These are phyloP conservation scores for Patagioenas fasciata DNA, from an alignment of 2,113 vertebrate species.

Conservation along the genomic window DNA sequence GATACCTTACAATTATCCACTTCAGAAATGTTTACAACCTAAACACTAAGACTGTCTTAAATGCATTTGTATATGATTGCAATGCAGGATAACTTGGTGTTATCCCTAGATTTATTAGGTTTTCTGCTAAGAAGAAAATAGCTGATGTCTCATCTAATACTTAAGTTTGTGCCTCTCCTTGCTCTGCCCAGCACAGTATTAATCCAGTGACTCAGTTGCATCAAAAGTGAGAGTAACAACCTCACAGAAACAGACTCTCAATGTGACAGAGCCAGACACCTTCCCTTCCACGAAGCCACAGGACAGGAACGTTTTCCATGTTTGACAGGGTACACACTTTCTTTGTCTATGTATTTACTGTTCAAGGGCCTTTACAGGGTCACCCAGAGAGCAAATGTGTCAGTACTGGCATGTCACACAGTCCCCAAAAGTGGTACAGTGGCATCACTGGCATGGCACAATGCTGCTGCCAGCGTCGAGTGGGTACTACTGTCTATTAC, in stretches of 20 bases:
- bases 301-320: background rate
- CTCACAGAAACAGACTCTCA: background rate
- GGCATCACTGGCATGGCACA: background rate
- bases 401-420: accelerated
- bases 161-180: background rate
- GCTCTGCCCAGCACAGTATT: background rate
- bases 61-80: background rate
- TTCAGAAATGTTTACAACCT: background rate
- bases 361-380: background rate
- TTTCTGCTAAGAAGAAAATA: background rate
- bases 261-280: background rate
- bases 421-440: background rate
- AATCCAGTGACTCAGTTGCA: background rate
- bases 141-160: background rate
- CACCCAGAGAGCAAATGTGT: background rate
- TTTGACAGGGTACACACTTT: background rate
- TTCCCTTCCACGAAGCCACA: background rate
- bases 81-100: background rate
- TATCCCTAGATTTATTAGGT: background rate
- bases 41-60: background rate
- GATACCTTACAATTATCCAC: accelerated
- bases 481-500: background rate
- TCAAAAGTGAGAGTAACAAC: background rate
- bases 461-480: background rate
- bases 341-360: background rate